Percentiles rank a stretch among this genome's conserved stretches.
phyloP scores from a whole-genome alignment of 2,113 vertebrate genomes.

The Rhinopomastus cyanomelas region DNA sequence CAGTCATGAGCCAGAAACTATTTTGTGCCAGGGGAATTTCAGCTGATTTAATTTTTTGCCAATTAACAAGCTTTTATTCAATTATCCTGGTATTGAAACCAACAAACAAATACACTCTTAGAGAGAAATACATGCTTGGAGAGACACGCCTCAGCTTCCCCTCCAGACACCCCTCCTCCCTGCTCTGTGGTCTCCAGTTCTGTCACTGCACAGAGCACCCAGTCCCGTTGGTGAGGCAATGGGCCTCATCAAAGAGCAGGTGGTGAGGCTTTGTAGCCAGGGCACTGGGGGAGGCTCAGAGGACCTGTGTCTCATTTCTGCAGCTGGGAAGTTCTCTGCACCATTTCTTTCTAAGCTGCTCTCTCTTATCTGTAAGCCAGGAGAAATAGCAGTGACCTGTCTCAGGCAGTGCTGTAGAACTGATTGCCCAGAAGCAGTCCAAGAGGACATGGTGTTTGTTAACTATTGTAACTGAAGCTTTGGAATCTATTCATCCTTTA shows the following conservation, averaged over 20 bases:
- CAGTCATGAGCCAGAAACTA: neutral
- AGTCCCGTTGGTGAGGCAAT: neutral
- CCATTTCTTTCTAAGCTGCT: neutral
- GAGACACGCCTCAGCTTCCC: neutral
- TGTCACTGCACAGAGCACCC: neutral
- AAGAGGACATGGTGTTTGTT: neutral
- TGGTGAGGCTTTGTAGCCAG: neutral
- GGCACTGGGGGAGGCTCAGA: neutral
- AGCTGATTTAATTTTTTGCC: neutral
- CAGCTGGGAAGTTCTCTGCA: neutral
- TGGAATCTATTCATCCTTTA: neutral
- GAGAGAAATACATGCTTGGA: neutral
- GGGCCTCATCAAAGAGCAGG: neutral
- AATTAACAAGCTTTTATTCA: slow-evolving; percentile 11
- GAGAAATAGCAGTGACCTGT: neutral
- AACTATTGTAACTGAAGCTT: neutral
- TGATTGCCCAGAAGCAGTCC: neutral
- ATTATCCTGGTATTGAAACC: neutral
- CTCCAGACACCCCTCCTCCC: neutral
- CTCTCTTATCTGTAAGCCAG: neutral
- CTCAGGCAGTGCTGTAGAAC: neutral
- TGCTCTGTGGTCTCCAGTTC: neutral
- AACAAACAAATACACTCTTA: neutral
- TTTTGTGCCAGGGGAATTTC: slow-evolving; percentile 16
- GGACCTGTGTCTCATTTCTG: neutral